Evolutionary conservation across 1,140 invertebrate species (phyloP), one percentile per base, ranked within the genome.

Genomic region (Pseudoatta argentina): DNA sequence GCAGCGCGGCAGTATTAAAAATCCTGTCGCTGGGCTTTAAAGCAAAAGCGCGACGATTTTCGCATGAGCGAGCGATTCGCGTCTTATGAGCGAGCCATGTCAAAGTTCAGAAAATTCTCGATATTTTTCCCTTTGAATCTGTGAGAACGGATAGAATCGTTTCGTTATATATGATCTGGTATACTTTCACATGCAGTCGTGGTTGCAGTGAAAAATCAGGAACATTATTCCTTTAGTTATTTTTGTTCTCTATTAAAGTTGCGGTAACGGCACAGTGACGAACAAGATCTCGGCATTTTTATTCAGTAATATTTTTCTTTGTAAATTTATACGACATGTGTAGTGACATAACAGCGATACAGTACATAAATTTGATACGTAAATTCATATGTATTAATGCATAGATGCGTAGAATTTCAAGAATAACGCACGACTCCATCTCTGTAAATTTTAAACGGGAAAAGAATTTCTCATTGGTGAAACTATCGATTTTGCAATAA

Each of bases 31-130:
- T 10, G 59, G 21, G 59, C 48, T 85, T 78, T 64, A 55, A 73
- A 83, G 69, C 53, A 82, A 81, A 81, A 72, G 69, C 55, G 79
- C 69, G 69, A 83, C 69, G 55, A 51, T 83, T 73, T 24, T 83
- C 79, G 79, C 79, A 83, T 83, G 79, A 83, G 69, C 79, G 79
- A 73, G 27, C 79, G 79, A 61, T 83, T 83, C 24, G 39, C 69
- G 55, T 83, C 69, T 83, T 83, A 81, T 81, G 77, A 81, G 69
- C 39, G 27, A 55, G 53, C 18, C 53, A 48, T 27, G 55, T 73
- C 55, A 82, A 73, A 73, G 79, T 72, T 72, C 78, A 83, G 69
- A 83, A 79, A 83, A 75, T 83, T 83, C 39, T 75, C 69, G 79
- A 83, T 83, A 83, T 73, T 83, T 57, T 7, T 7, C 39, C 67